These are phyloP conservation scores for Myotis planiceps DNA, from an alignment of 2,797 vertebrate species.

Conservation along the genomic window DNA sequence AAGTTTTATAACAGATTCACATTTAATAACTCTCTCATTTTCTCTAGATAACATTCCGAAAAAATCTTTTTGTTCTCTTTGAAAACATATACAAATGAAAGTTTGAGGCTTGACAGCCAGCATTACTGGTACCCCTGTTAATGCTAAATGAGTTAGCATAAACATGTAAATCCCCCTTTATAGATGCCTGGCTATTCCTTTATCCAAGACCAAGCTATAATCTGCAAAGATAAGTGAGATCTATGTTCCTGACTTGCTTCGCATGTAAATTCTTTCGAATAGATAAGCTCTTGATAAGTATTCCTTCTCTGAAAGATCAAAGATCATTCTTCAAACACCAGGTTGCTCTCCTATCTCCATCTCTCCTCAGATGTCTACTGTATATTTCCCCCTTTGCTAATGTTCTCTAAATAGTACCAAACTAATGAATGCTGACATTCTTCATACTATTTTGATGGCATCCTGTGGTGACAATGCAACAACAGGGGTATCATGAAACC, in stretches of 20 bases:
- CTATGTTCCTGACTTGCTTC: slow-evolving; percentile 54
- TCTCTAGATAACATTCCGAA: not conserved
- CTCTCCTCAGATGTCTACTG: not conserved
- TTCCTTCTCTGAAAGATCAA: not conserved
- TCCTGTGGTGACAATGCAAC: not conserved
- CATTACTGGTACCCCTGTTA: not conserved
- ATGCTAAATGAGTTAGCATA: slow-evolving; percentile 70
- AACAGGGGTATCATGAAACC: not conserved
- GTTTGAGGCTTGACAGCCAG: not conserved
- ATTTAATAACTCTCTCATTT: slow-evolving; percentile 21
- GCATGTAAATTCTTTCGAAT: slow-evolving; percentile 49
- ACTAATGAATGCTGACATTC: slow-evolving; percentile 2
- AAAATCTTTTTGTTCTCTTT: slow-evolving; percentile 31
- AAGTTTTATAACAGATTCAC: not conserved
- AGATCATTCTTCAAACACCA: slow-evolving; percentile 47
- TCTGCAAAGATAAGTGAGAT: slow-evolving; percentile 66
- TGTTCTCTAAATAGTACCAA: slow-evolving; percentile 15
- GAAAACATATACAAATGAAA: not conserved
- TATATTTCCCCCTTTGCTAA: not conserved
- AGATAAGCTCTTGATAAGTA: slow-evolving; percentile 66
- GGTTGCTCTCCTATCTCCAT: not conserved
- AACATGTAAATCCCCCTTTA: slow-evolving; percentile 62
- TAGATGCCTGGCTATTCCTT: not conserved
- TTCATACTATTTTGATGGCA: slow-evolving; percentile 1
- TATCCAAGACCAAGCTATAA: slow-evolving; percentile 30